Base-by-base conservation (phyloP, 92 coral and sea anemone species). In the Chrysogorgia sp. region DNA sequence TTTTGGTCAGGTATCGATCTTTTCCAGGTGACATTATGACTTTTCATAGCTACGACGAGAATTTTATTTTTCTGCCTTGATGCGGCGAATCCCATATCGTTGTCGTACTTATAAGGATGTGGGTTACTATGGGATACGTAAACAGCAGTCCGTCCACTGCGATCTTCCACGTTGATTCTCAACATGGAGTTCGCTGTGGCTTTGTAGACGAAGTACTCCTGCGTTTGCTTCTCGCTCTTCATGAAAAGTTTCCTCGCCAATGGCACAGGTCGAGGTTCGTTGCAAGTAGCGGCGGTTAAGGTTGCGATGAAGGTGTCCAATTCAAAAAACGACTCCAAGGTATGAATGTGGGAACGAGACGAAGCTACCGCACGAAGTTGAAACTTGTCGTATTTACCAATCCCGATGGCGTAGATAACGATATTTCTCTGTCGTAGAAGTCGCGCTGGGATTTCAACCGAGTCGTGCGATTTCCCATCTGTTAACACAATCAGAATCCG, bases 91-190 rank as follows among this genome's bases (percentile, higher is more conserved):
- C 50, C 63, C 40, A 67, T 52, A 68, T 80, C 84, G 35, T 67
- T 40, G 68, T 80, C 84, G 53, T 80, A 80, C 78, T 80, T 67
- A 40, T 68, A 80, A 37, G 78, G 84, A 53, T 77, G 82, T 20
- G 82, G 82, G 55, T 63, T 77, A 50, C 69, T 60, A 20, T 72
- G 82, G 60, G 82, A 77, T 34, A n/a, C 82, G 58, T 77, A 77
- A 49, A 62, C 60, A 47, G 22, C 2, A 22, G 82, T 77, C 26
- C 35, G 10, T 7, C 82, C 82, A 37, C 22, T 13, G 26, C 34
- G 55, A 34, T 77, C 82, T 13, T 25, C 53, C 37, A 80, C 67
- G 23, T 74, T 67, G 48, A 80, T 74, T 77, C 33, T 29, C 56
- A 80, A 55, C 35, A 67, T 80, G 63, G 33, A 67, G 31, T 28